Conservation (phyloP, 2,888 invertebrate species). For the Conomelus anceps region DNA sequence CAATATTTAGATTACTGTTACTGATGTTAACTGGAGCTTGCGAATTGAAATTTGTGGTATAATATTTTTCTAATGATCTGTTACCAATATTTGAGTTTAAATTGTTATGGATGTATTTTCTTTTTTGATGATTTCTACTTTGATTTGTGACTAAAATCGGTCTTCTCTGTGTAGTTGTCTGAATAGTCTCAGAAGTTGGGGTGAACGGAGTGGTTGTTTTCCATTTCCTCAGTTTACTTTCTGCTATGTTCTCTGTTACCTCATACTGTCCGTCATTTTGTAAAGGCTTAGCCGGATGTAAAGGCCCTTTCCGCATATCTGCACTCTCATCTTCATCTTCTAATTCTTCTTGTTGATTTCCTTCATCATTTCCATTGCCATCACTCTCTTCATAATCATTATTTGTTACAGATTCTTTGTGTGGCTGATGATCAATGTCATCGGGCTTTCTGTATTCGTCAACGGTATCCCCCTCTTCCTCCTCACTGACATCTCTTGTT, state of each 20-base stretch:
- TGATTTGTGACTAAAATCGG: not conserved
- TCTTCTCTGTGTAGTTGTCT: not conserved
- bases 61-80: not conserved
- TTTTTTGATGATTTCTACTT: not conserved
- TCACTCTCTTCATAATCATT: conserved; percentile 13
- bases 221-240: conserved; percentile 18
- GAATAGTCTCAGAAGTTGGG: not conserved
- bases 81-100: not conserved
- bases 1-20: not conserved
- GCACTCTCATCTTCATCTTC: conserved; percentile 42
- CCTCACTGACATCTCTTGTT: conserved; percentile 20
- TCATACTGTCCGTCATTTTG: conserved; percentile 19
- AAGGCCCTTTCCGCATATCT: not conserved
- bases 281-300: not conserved
- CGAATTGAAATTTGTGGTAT: no score
- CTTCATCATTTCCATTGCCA: conserved; percentile 17
- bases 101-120: not conserved
- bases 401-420: conserved; percentile 1
- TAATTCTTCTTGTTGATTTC: conserved; percentile 46
- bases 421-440: not conserved
- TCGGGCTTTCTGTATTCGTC: conserved; percentile 20
- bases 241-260: conserved; percentile 25
- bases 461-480: conserved; percentile 22
- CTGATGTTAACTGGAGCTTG: not conserved
- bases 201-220: not conserved